Conservation (phyloP, 92 coral and sea anemone species). For the Plumapathes pennacea region DNA sequence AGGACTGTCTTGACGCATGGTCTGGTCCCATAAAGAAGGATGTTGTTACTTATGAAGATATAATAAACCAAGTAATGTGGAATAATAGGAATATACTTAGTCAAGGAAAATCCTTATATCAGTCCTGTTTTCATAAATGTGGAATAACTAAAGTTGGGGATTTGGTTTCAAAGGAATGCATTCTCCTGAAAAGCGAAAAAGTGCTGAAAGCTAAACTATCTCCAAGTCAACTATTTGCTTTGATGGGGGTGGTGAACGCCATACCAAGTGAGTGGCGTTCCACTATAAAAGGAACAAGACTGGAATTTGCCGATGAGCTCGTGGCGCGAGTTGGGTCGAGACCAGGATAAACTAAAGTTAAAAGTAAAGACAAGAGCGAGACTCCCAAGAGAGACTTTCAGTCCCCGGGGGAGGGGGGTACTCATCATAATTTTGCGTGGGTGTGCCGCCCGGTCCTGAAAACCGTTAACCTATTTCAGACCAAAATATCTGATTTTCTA, state of each 20-base stretch:
- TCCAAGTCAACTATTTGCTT: neutral
- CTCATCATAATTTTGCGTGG: too few species aligned
- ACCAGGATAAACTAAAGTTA: too few species aligned
- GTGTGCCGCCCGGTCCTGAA: too few species aligned
- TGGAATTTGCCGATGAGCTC: too few species aligned
- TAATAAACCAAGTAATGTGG: neutral
- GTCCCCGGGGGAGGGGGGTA: too few species aligned
- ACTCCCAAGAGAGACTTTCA: too few species aligned
- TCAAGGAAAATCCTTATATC: constrained; percentile 2
- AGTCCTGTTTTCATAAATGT: constrained; percentile 4
- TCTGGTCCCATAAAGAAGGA: neutral
- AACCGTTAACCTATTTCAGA: too few species aligned
- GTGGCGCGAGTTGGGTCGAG: too few species aligned
- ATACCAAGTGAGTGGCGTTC: constrained; percentile 3
- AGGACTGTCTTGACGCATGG: neutral
- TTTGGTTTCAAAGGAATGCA: neutral
- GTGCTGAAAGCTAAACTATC: constrained; percentile 4
- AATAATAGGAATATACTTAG: constrained; percentile 4
- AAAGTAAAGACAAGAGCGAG: too few species aligned
- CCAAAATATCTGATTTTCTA: too few species aligned
- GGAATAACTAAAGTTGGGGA: constrained; percentile 4
- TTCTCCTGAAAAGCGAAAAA: constrained; percentile 6
- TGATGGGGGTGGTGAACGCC: neutral
- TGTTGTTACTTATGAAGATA: neutral
- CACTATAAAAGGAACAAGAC: constrained; percentile 1